phyloP scores from a whole-genome alignment of 2,113 vertebrate genomes.

The Microcebus griseorufus region DNA sequence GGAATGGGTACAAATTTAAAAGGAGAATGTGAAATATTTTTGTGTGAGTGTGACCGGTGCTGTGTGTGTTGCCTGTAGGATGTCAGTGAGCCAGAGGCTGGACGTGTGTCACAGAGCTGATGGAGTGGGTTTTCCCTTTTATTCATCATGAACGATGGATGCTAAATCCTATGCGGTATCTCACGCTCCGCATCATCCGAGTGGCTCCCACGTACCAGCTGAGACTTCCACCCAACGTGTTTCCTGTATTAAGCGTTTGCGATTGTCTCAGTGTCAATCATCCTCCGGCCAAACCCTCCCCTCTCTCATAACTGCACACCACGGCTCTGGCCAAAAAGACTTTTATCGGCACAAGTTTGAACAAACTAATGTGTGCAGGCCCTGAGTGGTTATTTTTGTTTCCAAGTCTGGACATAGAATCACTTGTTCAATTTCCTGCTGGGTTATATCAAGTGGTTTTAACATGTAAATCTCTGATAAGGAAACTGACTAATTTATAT shows the following conservation, averaged over 20 bases:
- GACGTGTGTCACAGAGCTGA: background rate
- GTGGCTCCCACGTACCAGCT: background rate
- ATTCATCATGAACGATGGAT: background rate
- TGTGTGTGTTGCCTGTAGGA: no score
- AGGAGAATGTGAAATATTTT: background rate
- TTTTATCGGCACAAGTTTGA: constrained; percentile 68
- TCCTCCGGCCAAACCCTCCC: background rate
- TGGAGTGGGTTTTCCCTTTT: background rate
- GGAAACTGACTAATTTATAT: constrained; percentile 58
- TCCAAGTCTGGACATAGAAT: constrained; percentile 77
- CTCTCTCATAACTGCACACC: constrained; percentile 30
- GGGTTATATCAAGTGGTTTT: constrained; percentile 72
- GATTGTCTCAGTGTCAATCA: constrained; percentile 30
- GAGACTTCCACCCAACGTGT: background rate
- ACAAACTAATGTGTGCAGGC: constrained; percentile 59
- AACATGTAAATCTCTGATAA: constrained; percentile 74
- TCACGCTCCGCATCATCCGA: background rate
- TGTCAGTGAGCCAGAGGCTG: background rate
- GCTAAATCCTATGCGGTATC: background rate
- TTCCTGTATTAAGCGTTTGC: background rate
- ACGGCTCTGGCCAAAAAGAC: constrained; percentile 50
- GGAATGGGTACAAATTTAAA: background rate
- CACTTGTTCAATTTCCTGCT: constrained; percentile 74
- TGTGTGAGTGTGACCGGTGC: background rate
- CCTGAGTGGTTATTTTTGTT: constrained; percentile 75